Evolutionary conservation across 2,888 invertebrate genomes (phyloP).

Genomic region (Listrodromus nycthemerus): DNA sequence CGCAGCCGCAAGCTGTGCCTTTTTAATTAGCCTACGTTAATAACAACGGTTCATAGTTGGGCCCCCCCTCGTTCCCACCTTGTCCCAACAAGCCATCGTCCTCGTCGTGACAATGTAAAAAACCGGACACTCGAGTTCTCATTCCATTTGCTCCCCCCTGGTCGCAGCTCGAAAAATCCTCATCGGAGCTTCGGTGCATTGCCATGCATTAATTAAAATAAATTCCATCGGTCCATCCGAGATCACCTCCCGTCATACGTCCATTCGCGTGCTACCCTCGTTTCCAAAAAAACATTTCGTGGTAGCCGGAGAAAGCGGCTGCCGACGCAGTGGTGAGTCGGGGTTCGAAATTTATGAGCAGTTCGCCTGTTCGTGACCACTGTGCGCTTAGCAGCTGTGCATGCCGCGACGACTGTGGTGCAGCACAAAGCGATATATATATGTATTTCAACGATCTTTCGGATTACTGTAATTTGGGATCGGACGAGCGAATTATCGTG

Average conservation of each 20-base stretch:
- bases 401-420: slow-evolving; percentile 6
- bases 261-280: slow-evolving; percentile 33
- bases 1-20: slow-evolving; percentile 69
- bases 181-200: slow-evolving; percentile 12
- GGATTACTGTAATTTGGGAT: slow-evolving; percentile 58
- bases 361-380: slow-evolving; percentile 56
- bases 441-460: slow-evolving; percentile 49
- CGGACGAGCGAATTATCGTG: slow-evolving; percentile 40
- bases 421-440: slow-evolving; percentile 19
- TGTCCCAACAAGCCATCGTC: slow-evolving; percentile 14
- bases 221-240: slow-evolving; percentile 13
- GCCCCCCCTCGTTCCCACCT: slow-evolving; percentile 12
- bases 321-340: slow-evolving; percentile 20
- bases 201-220: slow-evolving; percentile 44
- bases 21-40: slow-evolving; percentile 70
- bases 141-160: slow-evolving; percentile 8
- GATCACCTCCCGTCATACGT: slow-evolving; percentile 13
- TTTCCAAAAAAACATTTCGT: slow-evolving; percentile 37
- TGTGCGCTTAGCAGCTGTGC: slow-evolving; percentile 25
- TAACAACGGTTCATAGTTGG: slow-evolving; percentile 60
- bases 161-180: slow-evolving; percentile 18
- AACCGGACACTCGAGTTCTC: slow-evolving; percentile 20
- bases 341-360: slow-evolving; percentile 53
- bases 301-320: slow-evolving; percentile 24
- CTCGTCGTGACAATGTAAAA: slow-evolving; percentile 43